These are phyloP conservation scores for Rissa tridactyla DNA, from an alignment of 2,113 vertebrate genomes.

Conservation along the genomic window DNA sequence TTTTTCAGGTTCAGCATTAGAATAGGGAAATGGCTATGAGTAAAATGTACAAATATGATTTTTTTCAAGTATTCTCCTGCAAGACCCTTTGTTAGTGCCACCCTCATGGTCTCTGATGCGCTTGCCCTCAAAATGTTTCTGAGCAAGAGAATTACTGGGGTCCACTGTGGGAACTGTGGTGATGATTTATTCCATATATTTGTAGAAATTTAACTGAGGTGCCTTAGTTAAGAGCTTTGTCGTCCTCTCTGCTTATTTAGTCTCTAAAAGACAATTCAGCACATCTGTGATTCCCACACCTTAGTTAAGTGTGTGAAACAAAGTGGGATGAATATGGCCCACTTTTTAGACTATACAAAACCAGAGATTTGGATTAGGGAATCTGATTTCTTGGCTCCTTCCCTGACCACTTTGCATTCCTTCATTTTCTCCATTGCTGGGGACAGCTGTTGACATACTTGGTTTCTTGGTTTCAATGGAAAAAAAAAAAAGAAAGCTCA, in stretches of 20 bases:
- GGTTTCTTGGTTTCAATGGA: neutral
- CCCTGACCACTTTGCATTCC: neutral
- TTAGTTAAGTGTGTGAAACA: neutral
- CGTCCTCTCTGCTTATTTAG: neutral
- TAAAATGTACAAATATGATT: neutral
- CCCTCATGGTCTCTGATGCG: neutral
- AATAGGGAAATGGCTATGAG: neutral
- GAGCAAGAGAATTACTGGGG: neutral
- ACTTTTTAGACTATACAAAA: neutral
- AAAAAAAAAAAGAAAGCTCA: neutral
- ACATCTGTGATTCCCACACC: neutral
- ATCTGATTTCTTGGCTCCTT: neutral
- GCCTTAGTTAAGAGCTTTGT: neutral
- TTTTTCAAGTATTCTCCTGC: neutral
- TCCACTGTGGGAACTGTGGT: neutral
- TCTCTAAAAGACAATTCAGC: neutral
- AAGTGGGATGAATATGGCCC: neutral
- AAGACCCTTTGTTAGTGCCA: neutral
- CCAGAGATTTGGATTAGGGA: neutral
- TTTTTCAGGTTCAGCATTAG: neutral
- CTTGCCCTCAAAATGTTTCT: neutral
- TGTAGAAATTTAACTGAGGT: neutral
- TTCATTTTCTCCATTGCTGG: neutral
- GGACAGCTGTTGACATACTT: neutral
- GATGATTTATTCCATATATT: neutral